Evolutionary conservation across 2,797 vertebrate species (phyloP).

Genomic region (Balearica regulorum): DNA sequence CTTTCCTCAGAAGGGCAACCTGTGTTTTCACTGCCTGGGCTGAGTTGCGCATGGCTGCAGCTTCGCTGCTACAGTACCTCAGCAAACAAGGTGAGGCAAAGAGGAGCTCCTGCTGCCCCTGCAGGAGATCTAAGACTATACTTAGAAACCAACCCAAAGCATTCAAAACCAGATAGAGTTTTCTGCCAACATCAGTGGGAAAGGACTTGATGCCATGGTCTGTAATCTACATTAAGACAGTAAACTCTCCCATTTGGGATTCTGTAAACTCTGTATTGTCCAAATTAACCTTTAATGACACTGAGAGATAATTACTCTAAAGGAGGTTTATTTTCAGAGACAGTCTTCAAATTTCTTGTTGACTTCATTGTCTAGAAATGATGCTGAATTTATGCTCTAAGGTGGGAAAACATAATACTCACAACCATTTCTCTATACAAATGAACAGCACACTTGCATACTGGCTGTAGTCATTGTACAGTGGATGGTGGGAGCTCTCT

Average conservation of each 20-base stretch:
- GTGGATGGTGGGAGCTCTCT: neutral
- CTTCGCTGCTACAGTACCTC: neutral
- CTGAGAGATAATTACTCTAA: neutral
- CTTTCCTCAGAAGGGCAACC: neutral
- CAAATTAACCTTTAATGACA: neutral
- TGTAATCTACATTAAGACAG: neutral
- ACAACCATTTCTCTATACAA: neutral
- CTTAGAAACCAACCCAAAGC: neutral
- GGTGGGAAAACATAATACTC: neutral
- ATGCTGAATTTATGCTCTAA: neutral
- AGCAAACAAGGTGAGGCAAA: neutral
- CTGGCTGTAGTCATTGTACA: neutral
- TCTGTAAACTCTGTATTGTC: neutral
- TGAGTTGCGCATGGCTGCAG: accelerated
- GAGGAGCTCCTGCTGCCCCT: neutral
- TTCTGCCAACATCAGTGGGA: neutral
- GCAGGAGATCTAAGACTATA: neutral
- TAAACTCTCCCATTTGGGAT: neutral
- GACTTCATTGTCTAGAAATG: neutral
- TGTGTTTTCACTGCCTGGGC: neutral
- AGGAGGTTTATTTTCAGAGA: neutral
- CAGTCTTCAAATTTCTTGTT: neutral
- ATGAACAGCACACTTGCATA: neutral
- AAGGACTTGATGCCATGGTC: neutral
- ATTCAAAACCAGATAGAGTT: neutral